phyloP scores from a whole-genome alignment of 2,888 invertebrate genomes.

The Caenorhabditis sp. region DNA sequence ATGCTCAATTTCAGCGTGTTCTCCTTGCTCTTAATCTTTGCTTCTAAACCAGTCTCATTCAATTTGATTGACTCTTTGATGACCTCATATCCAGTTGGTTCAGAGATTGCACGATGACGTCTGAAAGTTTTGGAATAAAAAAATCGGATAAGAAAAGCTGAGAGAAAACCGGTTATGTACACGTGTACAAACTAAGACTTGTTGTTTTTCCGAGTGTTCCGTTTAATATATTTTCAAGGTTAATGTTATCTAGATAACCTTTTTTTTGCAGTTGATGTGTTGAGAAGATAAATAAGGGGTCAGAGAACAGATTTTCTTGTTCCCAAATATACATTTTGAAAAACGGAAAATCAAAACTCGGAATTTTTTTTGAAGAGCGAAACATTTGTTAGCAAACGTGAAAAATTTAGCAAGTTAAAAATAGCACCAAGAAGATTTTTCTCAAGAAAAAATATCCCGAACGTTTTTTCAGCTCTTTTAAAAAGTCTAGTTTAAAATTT shows the following conservation, averaged over 20 bases:
- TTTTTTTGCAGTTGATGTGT: neutral
- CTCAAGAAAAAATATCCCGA: neutral
- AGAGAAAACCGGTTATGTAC: conserved; percentile 12
- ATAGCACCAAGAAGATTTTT: too few relatives aligned
- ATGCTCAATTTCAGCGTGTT: conserved; percentile 56
- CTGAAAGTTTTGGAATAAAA: conserved; percentile 24
- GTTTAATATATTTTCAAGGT: neutral
- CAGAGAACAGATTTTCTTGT: too few relatives aligned
- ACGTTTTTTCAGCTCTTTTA: neutral
- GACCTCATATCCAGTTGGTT: conserved; percentile 52
- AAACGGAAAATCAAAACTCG: too few relatives aligned
- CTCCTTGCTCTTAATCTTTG: conserved; percentile 52
- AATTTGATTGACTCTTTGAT: conserved; percentile 43
- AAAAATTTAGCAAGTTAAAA: too few relatives aligned
- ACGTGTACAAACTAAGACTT: conserved; percentile 5
- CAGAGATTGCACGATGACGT: conserved; percentile 49
- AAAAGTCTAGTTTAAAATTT: conserved; percentile 4
- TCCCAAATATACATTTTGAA: too few relatives aligned
- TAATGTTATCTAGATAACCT: neutral
- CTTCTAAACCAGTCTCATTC: conserved; percentile 62
- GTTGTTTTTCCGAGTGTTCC: neutral
- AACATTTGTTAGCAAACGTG: too few relatives aligned
- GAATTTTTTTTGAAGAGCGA: too few relatives aligned
- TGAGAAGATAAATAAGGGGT: neutral
- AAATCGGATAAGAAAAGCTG: neutral